These are phyloP conservation scores for Zootoca vivipara DNA, from an alignment of 2,113 vertebrate species.

Conservation along the genomic window DNA sequence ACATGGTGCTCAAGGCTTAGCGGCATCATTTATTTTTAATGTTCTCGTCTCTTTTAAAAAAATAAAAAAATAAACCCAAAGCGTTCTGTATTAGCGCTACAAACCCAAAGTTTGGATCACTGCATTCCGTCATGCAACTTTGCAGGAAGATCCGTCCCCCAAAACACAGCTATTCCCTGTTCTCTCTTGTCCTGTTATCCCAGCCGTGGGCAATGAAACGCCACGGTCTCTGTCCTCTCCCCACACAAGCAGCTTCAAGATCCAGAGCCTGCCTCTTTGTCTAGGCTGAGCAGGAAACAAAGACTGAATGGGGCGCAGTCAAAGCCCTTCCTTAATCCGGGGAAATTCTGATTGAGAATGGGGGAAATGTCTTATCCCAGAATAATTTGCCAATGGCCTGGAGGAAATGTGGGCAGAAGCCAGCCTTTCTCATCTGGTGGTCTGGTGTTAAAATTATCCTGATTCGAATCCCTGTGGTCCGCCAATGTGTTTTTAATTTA, in stretches of 20 bases:
- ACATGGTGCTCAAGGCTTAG: no score
- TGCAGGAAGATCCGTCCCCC: background rate
- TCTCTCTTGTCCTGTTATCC: background rate
- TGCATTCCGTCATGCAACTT: background rate
- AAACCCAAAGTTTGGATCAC: background rate
- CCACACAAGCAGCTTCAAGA: slow-evolving; percentile 1
- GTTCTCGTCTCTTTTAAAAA: background rate
- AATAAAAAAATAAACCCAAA: background rate
- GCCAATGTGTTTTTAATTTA: background rate
- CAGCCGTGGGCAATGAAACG: background rate
- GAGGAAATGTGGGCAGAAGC: background rate
- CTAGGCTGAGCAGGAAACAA: slow-evolving; percentile 3
- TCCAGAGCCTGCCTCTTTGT: slow-evolving; percentile 1
- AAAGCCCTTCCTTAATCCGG: slow-evolving; percentile 14
- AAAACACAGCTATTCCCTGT: background rate
- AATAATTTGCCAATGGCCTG: background rate
- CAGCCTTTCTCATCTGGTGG: background rate
- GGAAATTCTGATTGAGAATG: background rate
- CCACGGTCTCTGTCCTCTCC: background rate
- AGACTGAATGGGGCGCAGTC: slow-evolving; percentile 4
- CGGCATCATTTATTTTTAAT: background rate
- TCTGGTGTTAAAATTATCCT: background rate
- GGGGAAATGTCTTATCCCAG: background rate
- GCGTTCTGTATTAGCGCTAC: background rate
- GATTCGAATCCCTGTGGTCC: background rate